These are phyloP conservation scores for Mesorhabditis belari DNA, from an alignment of 2,888 invertebrate species.

Conservation along the genomic window DNA sequence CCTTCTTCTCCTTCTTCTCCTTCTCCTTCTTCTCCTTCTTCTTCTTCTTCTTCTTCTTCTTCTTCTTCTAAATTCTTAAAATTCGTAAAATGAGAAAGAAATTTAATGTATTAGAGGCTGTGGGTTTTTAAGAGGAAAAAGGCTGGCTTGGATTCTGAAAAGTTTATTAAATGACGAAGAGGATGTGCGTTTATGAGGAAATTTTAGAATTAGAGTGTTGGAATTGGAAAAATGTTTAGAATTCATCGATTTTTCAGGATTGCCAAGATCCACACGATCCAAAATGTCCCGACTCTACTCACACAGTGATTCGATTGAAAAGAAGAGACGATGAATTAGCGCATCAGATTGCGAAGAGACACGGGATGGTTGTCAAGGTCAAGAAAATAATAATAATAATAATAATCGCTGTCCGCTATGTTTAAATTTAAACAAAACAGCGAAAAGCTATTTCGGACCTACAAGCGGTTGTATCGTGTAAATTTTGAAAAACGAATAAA, in stretches of 20 bases:
- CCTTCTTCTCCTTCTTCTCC: constrained; percentile 2
- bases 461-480: background rate
- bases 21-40: constrained; percentile 7
- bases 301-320: constrained; percentile 38
- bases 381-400: too few relatives aligned
- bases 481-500: background rate
- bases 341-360: constrained; percentile 38
- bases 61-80: background rate
- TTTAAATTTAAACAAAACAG: too few relatives aligned
- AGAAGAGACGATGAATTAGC: constrained; percentile 50
- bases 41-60: constrained; percentile 4
- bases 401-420: too few relatives aligned
- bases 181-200: too few relatives aligned
- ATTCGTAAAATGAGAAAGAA: background rate
- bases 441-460: background rate
- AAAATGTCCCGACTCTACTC: constrained; percentile 26
- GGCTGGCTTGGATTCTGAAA: too few relatives aligned
- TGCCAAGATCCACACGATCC: constrained; percentile 13
- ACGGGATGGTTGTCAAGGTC: constrained; percentile 47
- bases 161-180: background rate
- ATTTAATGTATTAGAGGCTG: background rate
- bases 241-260: constrained; percentile 7
- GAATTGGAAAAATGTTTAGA: background rate
- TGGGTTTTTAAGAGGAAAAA: too few relatives aligned
- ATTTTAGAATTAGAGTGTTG: too few relatives aligned